phyloP scores from a whole-genome alignment of 2,113 vertebrate genomes.

The Cryptotis parvus region DNA sequence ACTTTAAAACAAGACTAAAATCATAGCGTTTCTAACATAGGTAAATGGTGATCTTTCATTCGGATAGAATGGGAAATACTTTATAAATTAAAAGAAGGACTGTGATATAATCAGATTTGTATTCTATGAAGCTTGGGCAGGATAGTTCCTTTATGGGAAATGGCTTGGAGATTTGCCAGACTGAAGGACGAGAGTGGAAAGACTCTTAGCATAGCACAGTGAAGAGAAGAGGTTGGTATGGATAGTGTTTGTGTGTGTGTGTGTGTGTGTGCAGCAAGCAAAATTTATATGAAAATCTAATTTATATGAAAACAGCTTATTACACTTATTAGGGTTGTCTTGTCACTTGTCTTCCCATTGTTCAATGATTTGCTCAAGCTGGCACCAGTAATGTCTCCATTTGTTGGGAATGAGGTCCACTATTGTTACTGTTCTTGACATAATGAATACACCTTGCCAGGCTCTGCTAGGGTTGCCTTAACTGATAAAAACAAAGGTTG shows the following conservation, averaged over 20 bases:
- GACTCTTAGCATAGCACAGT: neutral
- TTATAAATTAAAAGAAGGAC: neutral
- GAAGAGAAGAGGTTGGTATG: neutral
- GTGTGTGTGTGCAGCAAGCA: neutral
- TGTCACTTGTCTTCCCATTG: too few relatives aligned
- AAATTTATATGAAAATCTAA: neutral
- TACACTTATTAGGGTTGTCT: too few relatives aligned
- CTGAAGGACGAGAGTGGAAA: neutral
- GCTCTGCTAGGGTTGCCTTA: neutral
- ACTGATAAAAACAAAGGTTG: neutral
- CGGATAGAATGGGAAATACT: neutral
- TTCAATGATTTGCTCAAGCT: too few relatives aligned
- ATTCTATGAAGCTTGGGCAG: neutral
- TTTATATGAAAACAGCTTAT: too few relatives aligned
- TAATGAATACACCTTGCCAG: too few relatives aligned
- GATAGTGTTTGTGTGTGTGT: neutral
- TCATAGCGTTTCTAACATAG: neutral
- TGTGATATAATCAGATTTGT: neutral
- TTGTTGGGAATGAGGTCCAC: too few relatives aligned
- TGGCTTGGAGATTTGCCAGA: neutral
- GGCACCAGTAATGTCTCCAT: too few relatives aligned
- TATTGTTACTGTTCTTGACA: too few relatives aligned
- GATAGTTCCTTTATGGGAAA: neutral
- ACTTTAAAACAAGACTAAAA: neutral
- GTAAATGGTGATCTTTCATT: neutral